phyloP scores from a whole-genome alignment of 2,888 invertebrate genomes.

The Caenorhabditis sp. region DNA sequence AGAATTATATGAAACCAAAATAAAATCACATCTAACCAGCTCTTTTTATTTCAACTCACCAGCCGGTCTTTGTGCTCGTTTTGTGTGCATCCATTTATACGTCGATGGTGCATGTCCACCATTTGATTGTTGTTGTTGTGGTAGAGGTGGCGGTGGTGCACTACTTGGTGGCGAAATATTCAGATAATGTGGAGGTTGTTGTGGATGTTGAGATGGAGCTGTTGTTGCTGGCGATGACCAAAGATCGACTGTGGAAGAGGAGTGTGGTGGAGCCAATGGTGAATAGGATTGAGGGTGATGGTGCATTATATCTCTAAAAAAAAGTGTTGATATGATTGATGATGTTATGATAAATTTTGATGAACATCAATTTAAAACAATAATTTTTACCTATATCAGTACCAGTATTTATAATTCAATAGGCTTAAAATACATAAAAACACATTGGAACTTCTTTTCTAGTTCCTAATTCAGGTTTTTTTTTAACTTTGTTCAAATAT shows the following conservation, averaged over 20 bases:
- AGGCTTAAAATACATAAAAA: neutral
- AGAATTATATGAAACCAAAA: too few species aligned
- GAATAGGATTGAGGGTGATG: constrained; percentile 6
- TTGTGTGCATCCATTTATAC: constrained; percentile 71
- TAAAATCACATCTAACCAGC: too few species aligned
- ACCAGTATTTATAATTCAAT: too few species aligned
- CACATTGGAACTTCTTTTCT: neutral
- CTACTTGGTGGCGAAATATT: constrained; percentile 5
- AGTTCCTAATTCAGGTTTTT: neutral
- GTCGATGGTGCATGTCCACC: constrained; percentile 32
- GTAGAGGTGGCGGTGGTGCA: constrained; percentile 28
- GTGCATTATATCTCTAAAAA: constrained; percentile 1
- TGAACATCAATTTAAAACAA: too few species aligned
- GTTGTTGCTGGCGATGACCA: constrained; percentile 9
- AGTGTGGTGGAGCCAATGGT: constrained; percentile 2
- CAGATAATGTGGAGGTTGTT: neutral
- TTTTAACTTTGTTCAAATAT: neutral
- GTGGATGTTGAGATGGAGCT: neutral
- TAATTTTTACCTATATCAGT: too few species aligned
- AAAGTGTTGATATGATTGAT: too few species aligned
- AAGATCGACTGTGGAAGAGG: constrained; percentile 6
- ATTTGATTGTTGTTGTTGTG: constrained; percentile 13
- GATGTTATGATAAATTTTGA: too few species aligned
- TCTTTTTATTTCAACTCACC: constrained; percentile 38
- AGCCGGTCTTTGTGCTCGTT: constrained; percentile 57